phyloP scores from a whole-genome alignment of 2,797 vertebrate species.

The Trachops cirrhosus region DNA sequence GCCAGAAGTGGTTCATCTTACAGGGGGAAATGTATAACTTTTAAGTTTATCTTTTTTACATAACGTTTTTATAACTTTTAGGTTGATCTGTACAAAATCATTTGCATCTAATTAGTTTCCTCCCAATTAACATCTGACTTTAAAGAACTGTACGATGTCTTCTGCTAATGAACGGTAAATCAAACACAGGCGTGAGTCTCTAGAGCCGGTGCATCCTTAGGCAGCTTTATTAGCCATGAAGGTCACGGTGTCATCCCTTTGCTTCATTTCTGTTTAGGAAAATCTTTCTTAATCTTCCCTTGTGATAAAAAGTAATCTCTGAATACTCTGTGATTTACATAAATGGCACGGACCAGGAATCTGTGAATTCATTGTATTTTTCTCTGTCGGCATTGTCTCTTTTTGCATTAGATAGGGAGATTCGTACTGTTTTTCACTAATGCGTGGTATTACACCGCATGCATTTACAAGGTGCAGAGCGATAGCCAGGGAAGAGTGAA shows the following conservation, averaged over 20 bases:
- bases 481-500: background rate
- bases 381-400: background rate
- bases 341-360: background rate
- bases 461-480: background rate
- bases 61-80: background rate
- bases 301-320: background rate
- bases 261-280: background rate
- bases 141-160: background rate
- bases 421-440: background rate
- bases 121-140: constrained; percentile 25
- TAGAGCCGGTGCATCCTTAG: background rate
- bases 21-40: background rate
- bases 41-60: background rate
- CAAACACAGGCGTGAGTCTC: background rate
- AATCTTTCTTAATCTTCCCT: background rate
- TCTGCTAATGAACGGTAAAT: background rate
- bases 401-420: background rate
- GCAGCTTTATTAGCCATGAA: background rate
- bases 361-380: background rate
- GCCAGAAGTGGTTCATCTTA: background rate
- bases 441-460: background rate
- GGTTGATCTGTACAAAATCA: background rate
- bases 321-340: constrained; percentile 31
- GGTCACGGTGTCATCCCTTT: background rate
- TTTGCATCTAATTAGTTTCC: constrained; percentile 36